A percentile compares a stretch with the other conserved stretches of the same genome.
phyloP scores from a whole-genome alignment of 1,140 invertebrate genomes.

The Penaeus vannamei region DNA sequence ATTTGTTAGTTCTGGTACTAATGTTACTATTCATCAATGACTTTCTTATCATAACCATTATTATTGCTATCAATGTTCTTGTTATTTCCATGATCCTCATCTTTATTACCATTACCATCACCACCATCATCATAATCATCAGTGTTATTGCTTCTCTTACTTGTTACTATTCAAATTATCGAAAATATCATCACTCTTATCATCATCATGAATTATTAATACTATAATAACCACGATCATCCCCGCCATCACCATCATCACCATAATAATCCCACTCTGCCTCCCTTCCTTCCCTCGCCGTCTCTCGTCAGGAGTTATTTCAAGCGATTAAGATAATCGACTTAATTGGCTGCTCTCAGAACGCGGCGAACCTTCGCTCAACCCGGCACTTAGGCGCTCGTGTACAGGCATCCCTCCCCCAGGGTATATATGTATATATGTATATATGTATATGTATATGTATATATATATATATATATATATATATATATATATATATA shows the following conservation, averaged over 20 bases:
- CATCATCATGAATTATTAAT: background rate
- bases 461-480: background rate
- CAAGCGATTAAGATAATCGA: too few species aligned
- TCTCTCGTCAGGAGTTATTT: background rate
- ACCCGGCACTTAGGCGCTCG: too few species aligned
- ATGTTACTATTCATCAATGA: background rate
- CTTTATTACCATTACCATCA: conserved; percentile 6
- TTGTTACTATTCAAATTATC: too few species aligned
- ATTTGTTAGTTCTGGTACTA: background rate
- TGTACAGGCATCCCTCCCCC: too few species aligned
- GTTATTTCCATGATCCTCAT: background rate
- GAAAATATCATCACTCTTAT: background rate
- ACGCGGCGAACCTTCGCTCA: too few species aligned
- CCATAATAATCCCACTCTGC: background rate
- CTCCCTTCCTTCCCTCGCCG: background rate
- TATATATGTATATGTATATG: background rate
- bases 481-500: background rate
- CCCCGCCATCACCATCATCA: background rate
- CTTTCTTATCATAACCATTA: background rate
- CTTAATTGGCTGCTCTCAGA: too few species aligned
- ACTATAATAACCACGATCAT: background rate
- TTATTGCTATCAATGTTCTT: background rate
- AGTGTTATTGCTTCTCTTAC: too few species aligned
- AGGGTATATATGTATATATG: background rate
- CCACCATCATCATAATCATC: conserved; percentile 6